A percentile compares a stretch with the other conserved stretches of the same genome.
These are phyloP conservation scores for Merops nubicus DNA, from an alignment of 2,113 vertebrate genomes.

Conservation along the genomic window DNA sequence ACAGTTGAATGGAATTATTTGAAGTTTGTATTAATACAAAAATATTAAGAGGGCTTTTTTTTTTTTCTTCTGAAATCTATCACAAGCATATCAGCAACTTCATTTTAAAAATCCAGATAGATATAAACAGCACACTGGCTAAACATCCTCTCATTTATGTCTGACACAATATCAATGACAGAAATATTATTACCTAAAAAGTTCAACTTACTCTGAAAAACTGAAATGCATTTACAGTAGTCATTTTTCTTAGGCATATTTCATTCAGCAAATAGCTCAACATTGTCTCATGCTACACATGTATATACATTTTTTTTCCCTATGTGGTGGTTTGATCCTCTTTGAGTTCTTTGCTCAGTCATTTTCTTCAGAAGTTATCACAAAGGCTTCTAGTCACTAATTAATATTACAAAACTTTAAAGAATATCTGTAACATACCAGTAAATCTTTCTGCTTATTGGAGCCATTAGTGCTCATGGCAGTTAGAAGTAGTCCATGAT, in stretches of 20 bases:
- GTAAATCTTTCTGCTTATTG: not conserved
- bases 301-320: not conserved
- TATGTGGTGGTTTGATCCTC: not conserved
- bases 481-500: not conserved
- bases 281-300: not conserved
- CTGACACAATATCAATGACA: not conserved
- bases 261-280: not conserved
- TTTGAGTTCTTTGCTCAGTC: not conserved
- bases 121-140: not conserved
- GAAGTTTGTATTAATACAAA: not conserved
- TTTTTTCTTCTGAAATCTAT: not conserved
- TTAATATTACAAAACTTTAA: not conserved
- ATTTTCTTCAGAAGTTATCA: not conserved
- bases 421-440: not conserved
- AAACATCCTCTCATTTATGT: not conserved
- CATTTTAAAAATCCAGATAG: not conserved
- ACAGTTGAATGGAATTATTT: not conserved
- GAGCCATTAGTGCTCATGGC: not conserved
- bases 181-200: not conserved
- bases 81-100: not conserved
- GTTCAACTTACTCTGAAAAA: not conserved
- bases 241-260: not conserved
- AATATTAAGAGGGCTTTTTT: not conserved
- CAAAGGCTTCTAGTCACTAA: not conserved
- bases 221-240: not conserved